Evolutionary conservation across 2,797 vertebrate genomes (phyloP).

Genomic region (Agapornis canus): DNA sequence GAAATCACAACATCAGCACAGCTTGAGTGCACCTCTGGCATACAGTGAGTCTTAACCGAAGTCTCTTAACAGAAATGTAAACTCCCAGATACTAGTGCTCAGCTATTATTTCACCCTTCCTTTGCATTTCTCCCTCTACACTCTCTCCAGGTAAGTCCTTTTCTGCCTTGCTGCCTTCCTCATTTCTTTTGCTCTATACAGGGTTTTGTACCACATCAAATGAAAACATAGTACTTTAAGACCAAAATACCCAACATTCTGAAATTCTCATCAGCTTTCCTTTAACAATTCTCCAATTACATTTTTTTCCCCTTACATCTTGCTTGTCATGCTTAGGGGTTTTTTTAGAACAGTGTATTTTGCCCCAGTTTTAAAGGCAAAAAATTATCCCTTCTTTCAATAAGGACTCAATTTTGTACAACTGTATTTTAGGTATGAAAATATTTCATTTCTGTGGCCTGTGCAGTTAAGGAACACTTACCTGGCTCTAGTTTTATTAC

Average conservation of each 20-base stretch:
- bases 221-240: not conserved
- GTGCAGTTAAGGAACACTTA: constrained; percentile 70
- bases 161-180: not conserved
- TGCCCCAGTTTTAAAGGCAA: not conserved
- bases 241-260: not conserved
- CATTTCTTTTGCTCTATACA: not conserved
- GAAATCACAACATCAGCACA: not conserved
- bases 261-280: not conserved
- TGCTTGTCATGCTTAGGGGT: not conserved
- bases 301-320: not conserved
- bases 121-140: not conserved
- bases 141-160: not conserved
- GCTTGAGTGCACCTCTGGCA: not conserved
- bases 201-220: not conserved
- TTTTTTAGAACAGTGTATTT: not conserved
- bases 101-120: not conserved
- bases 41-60: not conserved
- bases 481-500: constrained; percentile 99
- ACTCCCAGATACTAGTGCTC: not conserved
- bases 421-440: not conserved
- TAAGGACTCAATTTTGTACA: not conserved
- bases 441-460: not conserved
- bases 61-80: not conserved
- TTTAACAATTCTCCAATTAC: not conserved
- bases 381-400: not conserved